Percentiles rank a stretch among this genome's conserved stretches.
Evolutionary conservation across 2,113 vertebrate species (phyloP).

Genomic region (Octodon degus): DNA sequence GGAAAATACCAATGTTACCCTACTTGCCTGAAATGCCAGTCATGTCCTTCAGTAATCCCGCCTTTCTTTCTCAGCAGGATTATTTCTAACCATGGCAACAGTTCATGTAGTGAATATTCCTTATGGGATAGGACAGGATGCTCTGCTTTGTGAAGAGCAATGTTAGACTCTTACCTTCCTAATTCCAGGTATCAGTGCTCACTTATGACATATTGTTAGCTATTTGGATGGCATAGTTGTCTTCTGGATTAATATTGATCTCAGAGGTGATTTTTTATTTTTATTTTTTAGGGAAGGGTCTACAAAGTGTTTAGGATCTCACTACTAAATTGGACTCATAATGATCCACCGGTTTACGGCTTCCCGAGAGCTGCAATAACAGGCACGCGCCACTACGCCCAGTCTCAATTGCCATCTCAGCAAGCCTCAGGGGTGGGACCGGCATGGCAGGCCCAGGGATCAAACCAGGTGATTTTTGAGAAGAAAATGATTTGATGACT

Average conservation of each 20-base stretch:
- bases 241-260: neutral
- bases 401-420: too few relatives aligned
- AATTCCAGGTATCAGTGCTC: neutral
- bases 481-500: neutral
- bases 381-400: too few relatives aligned
- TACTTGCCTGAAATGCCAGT: neutral
- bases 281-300: too few relatives aligned
- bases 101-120: neutral
- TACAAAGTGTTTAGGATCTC: too few relatives aligned
- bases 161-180: neutral
- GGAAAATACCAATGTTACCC: neutral
- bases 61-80: neutral
- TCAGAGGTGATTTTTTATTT: neutral
- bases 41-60: neutral
- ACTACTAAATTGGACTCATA: too few relatives aligned
- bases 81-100: neutral
- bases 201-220: neutral
- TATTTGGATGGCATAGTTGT: neutral
- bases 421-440: too few relatives aligned
- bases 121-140: fast-evolving
- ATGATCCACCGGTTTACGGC: too few relatives aligned
- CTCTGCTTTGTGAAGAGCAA: neutral
- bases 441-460: too few relatives aligned
- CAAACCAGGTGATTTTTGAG: neutral
- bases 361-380: too few relatives aligned